Base-by-base conservation (phyloP, 2,888 invertebrate species). In the Agriotes lineatus region DNA sequence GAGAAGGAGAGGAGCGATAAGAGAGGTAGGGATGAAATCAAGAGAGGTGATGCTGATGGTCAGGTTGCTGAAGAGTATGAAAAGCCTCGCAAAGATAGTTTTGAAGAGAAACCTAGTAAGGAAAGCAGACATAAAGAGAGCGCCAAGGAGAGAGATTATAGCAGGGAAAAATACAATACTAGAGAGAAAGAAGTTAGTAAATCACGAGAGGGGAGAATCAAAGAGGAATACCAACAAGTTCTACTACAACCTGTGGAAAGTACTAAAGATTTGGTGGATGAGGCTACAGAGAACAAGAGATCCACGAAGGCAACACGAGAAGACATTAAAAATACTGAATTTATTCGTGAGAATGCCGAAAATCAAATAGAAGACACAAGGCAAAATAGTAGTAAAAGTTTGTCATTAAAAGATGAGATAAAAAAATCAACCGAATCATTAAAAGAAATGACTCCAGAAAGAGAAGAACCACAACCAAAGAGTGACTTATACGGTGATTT, bases 401-500 rank as follows among this genome's bases (percentile, higher is more conserved):
- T n/a, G n/a, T n/a, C n/a, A 45, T 39, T 86, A 85, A 79, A 87
- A 86, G 68, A 88, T 5, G 42, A 42, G 9, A 42, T 1, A 1
- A 48, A 18, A 12, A 22, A 48, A 48, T 1, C n/a, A 2, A 18
- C 19, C 2, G 18, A 44, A 18, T 16, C 1, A 18, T 1, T 10
- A 22, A 48, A 22, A 22, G 48, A 22, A n/a, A 12, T 22, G 12
- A 22, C 42, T 18, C 42, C 42, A 18, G 42, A 48, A 22, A 22
- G 22, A 48, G 6, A 1, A 48, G 12, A 22, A 1, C 14, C 25
- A 25, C 14, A 52, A 22, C 56, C 54, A 61, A 65, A 76, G 77
- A 74, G 58, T 72, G 86, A 87, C 77, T 81, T 89, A 67, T 89
- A 89, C 73, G 88, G 85, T 5, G 89, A 88, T 73, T 85, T 88